Base-by-base conservation (phyloP, 1,140 invertebrate species). In the Rhagoletis pomonella region DNA sequence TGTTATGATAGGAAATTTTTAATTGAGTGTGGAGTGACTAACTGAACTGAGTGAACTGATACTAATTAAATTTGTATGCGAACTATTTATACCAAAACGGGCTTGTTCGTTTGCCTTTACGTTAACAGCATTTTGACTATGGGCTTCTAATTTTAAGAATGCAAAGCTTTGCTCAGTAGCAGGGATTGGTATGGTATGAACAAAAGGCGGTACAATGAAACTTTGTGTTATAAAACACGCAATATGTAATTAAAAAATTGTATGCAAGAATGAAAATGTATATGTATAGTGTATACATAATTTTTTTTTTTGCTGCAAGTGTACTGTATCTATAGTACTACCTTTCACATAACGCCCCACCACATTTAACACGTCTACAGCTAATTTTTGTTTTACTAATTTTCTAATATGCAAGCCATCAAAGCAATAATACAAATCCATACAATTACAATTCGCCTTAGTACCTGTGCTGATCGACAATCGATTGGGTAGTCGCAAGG, bases 321-420 rank as follows among this genome's bases (percentile, higher is more conserved):
- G 60, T 62, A 62, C 60, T 62, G 29, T 29, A 29, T 29, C 29
- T 1, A 10, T 14, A 62, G 17, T 14, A 4, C n/a, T 4, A 67
- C 64, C 64, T 67, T 67, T 67, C 64, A 67, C 64, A 19, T 67
- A 4, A 67, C 29, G 64, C 64, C 64, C 19, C 64, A 67, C n/a
- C n/a, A 67, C 64, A 67, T 67, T 67, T 39, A 67, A 67, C 64
- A 67, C 64, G 29, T 67, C 39, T 29, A 1, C 29, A 67, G 39
- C 29, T 14, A 6, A 5, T 67, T 29, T 9, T 67, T 67, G 58
- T 1, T 67, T 29, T 10, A 67, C 29, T 67, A 67, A 29, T 6
- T 67, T 67, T 6, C 64, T 4, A 67, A 67, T 67, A 67, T 29
- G 10, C 64, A 67, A 67, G 29, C 10, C 29, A 67, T 67, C 29